Conservation (phyloP, 2,113 vertebrate species). For the Anolis carolinensis region DNA sequence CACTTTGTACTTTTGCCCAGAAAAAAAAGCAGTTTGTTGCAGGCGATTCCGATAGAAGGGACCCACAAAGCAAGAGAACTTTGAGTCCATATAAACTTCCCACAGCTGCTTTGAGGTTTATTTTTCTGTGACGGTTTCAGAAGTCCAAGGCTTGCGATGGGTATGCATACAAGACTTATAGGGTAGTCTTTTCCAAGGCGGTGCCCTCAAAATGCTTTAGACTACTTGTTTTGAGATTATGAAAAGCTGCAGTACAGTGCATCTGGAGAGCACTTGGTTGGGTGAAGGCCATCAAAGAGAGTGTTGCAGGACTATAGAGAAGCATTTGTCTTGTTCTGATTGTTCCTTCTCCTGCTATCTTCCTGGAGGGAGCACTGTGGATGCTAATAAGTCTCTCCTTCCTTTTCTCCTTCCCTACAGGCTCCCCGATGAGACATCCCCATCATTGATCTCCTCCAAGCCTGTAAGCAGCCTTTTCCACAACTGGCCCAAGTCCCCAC, state of each 20-base stretch:
- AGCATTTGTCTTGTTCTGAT: neutral
- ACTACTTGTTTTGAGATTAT: neutral
- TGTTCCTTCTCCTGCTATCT: neutral
- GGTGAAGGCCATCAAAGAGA: neutral
- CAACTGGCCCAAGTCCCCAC: slow-evolving; percentile 77
- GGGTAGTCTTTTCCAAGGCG: neutral
- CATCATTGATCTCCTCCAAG: slow-evolving; percentile 82
- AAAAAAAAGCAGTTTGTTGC: neutral
- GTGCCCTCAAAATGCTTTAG: neutral
- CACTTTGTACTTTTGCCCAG: too few species aligned
- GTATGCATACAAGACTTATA: neutral
- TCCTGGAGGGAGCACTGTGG: neutral
- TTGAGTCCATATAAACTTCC: neutral
- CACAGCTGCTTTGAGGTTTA: neutral
- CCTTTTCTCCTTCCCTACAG: slow-evolving; percentile 66
- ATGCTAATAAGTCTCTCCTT: neutral
- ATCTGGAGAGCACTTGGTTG: neutral
- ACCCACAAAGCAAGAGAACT: neutral
- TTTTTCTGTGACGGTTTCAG: too few species aligned
- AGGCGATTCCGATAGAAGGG: neutral
- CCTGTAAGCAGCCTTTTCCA: slow-evolving; percentile 75
- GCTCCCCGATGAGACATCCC: slow-evolving; percentile 85
- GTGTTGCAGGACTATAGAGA: neutral
- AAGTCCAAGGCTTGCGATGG: neutral
- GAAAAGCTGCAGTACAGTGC: neutral